Base-by-base conservation (phyloP, 2,797 vertebrate genomes). In the Leucoraja ocellata region DNA sequence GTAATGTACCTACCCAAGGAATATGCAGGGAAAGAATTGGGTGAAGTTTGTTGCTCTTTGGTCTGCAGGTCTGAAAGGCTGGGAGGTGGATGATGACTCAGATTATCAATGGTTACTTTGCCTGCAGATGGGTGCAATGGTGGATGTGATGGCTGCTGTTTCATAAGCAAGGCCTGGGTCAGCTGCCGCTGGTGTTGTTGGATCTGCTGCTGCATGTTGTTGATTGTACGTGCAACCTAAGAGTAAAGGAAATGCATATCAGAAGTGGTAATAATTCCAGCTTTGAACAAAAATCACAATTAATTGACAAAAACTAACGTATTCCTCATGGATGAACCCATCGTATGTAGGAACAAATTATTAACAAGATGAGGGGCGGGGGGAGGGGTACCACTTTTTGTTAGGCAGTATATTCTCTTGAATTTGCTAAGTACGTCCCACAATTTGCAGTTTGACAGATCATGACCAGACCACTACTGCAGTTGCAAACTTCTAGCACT, bases 191-290 rank as follows among this genome's bases (percentile, higher is more conserved):
- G 99, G 97, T 99, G 99, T 97, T 99, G 98, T 97, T 99, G 99
- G 97, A 99, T 99, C 97, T 99, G 99, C 97, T 99, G 99, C 97
- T 99, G 98, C 98, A 99, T 99, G 98, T 99, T 99, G 96, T 98
- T 99, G 98, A 99, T 99, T 99, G 98, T 99, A 98, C 98, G 98
- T 97, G 99, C 99, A 97, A 99, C 98, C 98, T 99, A 95, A 79
- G 18, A 91, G 7, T 4, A 79, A 25, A 78, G 58, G 93, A 90
- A 54, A 79, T 83, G 9, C 39, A 54, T 3, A 54, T 92, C 23
- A 92, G 71, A 91, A 73, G 9, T 25, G 8, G 36, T 76, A 25
- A 14, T 14, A 16, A 91, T 88, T 32, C 1, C 0, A 88, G n/a
- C 4, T 7, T 65, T 88, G 14, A 68, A 8, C 25, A 88, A n/a